phyloP scores from a whole-genome alignment of 2,888 invertebrate species.

The Pheosia tremula region DNA sequence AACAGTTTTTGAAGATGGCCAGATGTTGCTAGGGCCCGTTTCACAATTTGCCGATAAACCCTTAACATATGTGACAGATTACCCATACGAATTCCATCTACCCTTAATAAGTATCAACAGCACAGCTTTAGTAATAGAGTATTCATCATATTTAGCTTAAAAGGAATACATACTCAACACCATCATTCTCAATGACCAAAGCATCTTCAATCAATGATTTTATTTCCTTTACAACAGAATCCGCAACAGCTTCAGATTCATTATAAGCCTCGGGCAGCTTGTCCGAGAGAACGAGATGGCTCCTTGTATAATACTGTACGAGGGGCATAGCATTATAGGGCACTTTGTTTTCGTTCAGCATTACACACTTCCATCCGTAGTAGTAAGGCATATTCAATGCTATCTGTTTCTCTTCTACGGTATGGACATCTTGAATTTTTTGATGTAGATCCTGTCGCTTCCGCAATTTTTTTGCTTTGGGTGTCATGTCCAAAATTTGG shows the following conservation, averaged over 20 bases:
- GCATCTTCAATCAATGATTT: slow-evolving; percentile 86
- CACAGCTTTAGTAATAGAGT: too few relatives aligned
- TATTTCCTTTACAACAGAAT: slow-evolving; percentile 77
- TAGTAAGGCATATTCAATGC: slow-evolving; percentile 92
- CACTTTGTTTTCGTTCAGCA: slow-evolving; percentile 83
- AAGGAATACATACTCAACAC: slow-evolving; percentile 79
- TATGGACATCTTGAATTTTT: slow-evolving; percentile 86
- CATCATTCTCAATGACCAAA: slow-evolving; percentile 85
- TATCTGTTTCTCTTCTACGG: slow-evolving; percentile 93
- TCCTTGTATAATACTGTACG: slow-evolving; percentile 91
- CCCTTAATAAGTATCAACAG: too few relatives aligned
- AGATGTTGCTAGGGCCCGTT: too few relatives aligned
- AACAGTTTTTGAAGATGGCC: too few relatives aligned
- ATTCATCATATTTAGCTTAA: not conserved
- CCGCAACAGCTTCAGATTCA: slow-evolving; percentile 72
- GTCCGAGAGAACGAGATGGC: slow-evolving; percentile 86
- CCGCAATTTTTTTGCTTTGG: slow-evolving; percentile 74
- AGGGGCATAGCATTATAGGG: slow-evolving; percentile 89
- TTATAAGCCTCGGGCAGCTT: slow-evolving; percentile 86
- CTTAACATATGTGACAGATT: too few relatives aligned
- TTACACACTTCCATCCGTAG: slow-evolving; percentile 89
- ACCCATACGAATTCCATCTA: too few relatives aligned
- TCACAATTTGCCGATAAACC: too few relatives aligned
- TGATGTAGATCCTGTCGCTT: slow-evolving; percentile 78
- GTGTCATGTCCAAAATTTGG: slow-evolving; percentile 85